Evolutionary conservation across 2,113 vertebrate genomes (phyloP), one percentile per base, ranked within the genome.

Genomic region (Galemys pyrenaicus): DNA sequence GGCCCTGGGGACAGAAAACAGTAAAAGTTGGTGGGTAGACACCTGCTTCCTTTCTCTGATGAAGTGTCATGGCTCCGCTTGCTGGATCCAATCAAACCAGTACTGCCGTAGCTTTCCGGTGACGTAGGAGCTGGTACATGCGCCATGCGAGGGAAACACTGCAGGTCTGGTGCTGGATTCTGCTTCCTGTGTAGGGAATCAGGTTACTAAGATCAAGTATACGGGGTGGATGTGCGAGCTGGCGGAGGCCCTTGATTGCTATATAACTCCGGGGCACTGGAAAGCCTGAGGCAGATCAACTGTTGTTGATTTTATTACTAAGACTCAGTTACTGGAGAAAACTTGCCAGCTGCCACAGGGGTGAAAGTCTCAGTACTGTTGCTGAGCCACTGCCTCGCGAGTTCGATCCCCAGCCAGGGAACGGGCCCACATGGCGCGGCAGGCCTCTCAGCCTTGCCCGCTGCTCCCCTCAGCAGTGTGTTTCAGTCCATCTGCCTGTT

Each of bases 1-100:
- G 95, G 94, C 97, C 94, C 89, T 37, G 15, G 49, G 96, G 96
- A 54, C 91, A 96, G 96, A 49, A 87, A 94, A 71, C 80, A 17
- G 71, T 93, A 35, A 51, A 92, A 82, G 24, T 32, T 64, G 89
- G 80, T 81, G 20, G 95, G 91, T 60, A 22, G 28, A 96, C 97
- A 98, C 97, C 98, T 98, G 97, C 95, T 97, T 97, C 97, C 96
- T 93, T 86, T 89, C 88, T 94, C 89, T 97, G 94, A 98, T 98
- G 98, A 98, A 74, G 97, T 98, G 98, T 92, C 93, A 54, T 89
- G 8, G 2, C 51, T 37, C 92, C 91, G 10, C 93, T 96, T 65
- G 92, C 96, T 26, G 56, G 95, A 94, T 96, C 94, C 96, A 96
- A 75, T 97, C 95, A 95, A 92, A 98, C 44, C 96, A 96, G 17